Base-by-base conservation (phyloP, 2,888 invertebrate species). In the Hedychridium roseum region DNA sequence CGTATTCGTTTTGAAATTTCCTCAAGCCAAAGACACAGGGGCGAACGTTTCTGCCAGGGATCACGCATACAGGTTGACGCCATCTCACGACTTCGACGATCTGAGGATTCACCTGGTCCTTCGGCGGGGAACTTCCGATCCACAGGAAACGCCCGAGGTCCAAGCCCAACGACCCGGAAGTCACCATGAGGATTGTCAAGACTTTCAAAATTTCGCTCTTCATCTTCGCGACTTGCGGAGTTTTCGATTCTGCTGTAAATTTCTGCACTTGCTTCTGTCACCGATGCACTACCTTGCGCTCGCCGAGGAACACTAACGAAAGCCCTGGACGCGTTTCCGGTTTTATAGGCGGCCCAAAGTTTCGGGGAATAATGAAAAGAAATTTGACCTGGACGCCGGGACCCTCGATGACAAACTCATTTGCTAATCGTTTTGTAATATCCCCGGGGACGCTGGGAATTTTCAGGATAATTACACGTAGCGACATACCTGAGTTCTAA, bases 11-110 rank as follows among this genome's bases (percentile, higher is more conserved):
- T 11, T 57, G 60, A 7, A 43, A 36, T 15, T 60, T 48, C 7
- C 9, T 11, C 5, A 54, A 7, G 1, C 17, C 12, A 0, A 23
- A 0, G 2, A 43, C 18, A 44, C 66, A 70, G 2, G 56, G 27
- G 0, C 28, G 40, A 1, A 58, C 58, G 1, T 54, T 54, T 2
- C 35, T 36, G 0, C 39, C 56, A 0, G 60, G 48, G 2, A 59
- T 28, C 9, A 67, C 5, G 27, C 68, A 70, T 2, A 71, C 56
- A 0, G 66, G 49, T 31, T 68, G 68, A 34, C 62, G 66, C 65
- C 68, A 66, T 50, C 53, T 55, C 1, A 69, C 32, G 6, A 62
- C 43, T 38, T 68, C 64, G 0, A 66, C 17, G 3, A 54, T 28
- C 34, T 49, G 35, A 7, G 55, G 55, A n/a, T n/a, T n/a, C 16